These are phyloP conservation scores for Drosophila cracens DNA, from an alignment of 2,888 invertebrate species.

Conservation along the genomic window DNA sequence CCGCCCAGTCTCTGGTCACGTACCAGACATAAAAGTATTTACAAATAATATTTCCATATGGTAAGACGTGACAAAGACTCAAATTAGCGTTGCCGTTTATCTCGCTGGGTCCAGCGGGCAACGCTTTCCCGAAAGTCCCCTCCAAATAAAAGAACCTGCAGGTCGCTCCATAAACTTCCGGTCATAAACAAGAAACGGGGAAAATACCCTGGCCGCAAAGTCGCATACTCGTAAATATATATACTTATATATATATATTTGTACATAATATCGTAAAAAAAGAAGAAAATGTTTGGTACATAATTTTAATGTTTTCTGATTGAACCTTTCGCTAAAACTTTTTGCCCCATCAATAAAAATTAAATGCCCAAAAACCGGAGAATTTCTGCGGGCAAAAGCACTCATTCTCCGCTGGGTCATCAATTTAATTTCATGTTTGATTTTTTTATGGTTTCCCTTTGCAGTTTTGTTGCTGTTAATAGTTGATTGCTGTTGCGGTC, in stretches of 20 bases:
- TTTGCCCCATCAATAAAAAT: slow-evolving; percentile 46
- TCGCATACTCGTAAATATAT: slow-evolving; percentile 62
- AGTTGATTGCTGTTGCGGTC: slow-evolving; percentile 64
- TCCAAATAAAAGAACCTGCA: slow-evolving; percentile 50
- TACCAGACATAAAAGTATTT: slow-evolving; percentile 83
- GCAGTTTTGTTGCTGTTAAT: slow-evolving; percentile 57
- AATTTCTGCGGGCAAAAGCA: slow-evolving; percentile 14
- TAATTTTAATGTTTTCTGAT: slow-evolving; percentile 77
- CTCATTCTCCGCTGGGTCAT: slow-evolving; percentile 53
- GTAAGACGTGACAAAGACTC: slow-evolving; percentile 84
- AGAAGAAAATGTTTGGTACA: slow-evolving; percentile 54
- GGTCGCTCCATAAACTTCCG: slow-evolving; percentile 72
- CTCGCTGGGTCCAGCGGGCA: slow-evolving; percentile 53
- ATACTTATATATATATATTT: slow-evolving; percentile 36
- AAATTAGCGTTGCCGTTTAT: slow-evolving; percentile 82
- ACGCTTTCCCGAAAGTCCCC: slow-evolving; percentile 19
- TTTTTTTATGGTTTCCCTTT: slow-evolving; percentile 55
- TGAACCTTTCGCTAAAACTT: slow-evolving; percentile 66
- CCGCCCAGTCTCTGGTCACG: slow-evolving; percentile 77
- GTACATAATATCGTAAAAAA: slow-evolving; percentile 21
- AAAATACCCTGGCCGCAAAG: slow-evolving; percentile 16
- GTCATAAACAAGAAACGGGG: slow-evolving; percentile 60
- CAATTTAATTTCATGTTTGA: slow-evolving; percentile 81
- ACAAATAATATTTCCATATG: slow-evolving; percentile 84
- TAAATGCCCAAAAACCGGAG: slow-evolving; percentile 35